Conservation (phyloP, 2,797 vertebrate species). For the Clangula hyemalis region DNA sequence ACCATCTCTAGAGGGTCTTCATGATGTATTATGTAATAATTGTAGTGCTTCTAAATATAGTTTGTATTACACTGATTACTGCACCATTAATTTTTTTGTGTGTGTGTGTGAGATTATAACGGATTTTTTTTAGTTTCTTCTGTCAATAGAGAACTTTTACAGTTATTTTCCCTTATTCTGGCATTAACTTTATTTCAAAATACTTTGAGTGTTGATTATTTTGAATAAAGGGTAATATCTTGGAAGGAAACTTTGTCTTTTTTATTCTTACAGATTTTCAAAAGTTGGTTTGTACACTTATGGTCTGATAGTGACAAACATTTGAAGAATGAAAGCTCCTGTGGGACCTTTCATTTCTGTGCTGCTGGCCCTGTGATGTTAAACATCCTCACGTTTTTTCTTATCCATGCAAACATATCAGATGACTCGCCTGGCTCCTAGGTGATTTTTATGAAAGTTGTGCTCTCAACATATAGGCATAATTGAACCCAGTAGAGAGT, state of each 20-base stretch:
- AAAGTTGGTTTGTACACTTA: neutral
- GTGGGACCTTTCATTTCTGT: neutral
- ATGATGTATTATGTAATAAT: constrained; percentile 62
- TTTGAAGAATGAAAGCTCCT: neutral
- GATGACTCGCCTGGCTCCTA: fast-evolving
- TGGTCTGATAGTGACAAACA: neutral
- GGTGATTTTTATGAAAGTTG: neutral
- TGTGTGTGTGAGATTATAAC: neutral
- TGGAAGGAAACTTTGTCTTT: neutral
- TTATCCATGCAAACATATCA: neutral
- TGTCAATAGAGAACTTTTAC: neutral
- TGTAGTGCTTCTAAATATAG: neutral
- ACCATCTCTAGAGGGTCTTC: constrained; percentile 42
- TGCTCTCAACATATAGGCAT: fast-evolving
- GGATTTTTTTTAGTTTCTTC: neutral
- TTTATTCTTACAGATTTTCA: neutral
- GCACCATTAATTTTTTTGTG: neutral
- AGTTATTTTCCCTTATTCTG: neutral
- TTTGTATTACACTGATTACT: neutral
- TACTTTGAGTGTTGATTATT: fast-evolving
- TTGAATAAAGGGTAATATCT: neutral
- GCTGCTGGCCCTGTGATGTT: neutral
- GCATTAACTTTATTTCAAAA: neutral
- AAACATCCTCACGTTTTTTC: neutral
- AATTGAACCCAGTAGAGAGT: fast-evolving